phyloP scores from a whole-genome alignment of 2,797 vertebrate species.

The Trachops cirrhosus region DNA sequence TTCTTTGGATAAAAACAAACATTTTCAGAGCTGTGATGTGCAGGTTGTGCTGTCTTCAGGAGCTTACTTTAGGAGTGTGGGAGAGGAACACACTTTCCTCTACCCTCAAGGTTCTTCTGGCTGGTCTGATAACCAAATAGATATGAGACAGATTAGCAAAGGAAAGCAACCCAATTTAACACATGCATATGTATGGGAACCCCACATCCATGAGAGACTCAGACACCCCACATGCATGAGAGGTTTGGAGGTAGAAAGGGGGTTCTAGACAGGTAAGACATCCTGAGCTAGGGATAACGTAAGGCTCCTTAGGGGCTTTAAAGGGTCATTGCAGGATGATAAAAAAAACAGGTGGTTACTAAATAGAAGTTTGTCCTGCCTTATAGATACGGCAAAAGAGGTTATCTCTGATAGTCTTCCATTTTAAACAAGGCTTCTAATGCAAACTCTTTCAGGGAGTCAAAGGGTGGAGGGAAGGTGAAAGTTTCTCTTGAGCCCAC shows the following conservation, averaged over 20 bases:
- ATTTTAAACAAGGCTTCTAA: not conserved
- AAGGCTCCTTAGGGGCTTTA: not conserved
- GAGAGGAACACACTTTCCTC: not conserved
- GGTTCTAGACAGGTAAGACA: not conserved
- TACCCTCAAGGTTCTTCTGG: not conserved
- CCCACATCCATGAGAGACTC: not conserved
- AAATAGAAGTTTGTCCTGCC: not conserved
- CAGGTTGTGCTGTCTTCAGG: not conserved
- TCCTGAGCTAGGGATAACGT: not conserved
- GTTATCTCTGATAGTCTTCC: not conserved
- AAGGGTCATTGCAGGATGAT: not conserved
- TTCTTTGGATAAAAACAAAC: conserved; percentile 11
- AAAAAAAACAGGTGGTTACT: not conserved
- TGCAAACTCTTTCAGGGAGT: not conserved
- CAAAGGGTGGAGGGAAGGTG: not conserved
- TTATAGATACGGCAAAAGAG: not conserved
- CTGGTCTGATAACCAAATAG: not conserved
- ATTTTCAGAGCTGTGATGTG: conserved; percentile 24
- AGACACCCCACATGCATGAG: not conserved
- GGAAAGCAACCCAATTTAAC: not conserved
- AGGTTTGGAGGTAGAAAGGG: not conserved
- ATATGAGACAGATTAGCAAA: not conserved
- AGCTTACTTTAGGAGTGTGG: not conserved
- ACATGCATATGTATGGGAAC: not conserved
- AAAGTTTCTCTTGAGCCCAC: not conserved